Percentiles rank a stretch among this genome's conserved stretches.
Evolutionary conservation across 2,888 invertebrate species (phyloP).

Genomic region (Stegana nigrithorax): DNA sequence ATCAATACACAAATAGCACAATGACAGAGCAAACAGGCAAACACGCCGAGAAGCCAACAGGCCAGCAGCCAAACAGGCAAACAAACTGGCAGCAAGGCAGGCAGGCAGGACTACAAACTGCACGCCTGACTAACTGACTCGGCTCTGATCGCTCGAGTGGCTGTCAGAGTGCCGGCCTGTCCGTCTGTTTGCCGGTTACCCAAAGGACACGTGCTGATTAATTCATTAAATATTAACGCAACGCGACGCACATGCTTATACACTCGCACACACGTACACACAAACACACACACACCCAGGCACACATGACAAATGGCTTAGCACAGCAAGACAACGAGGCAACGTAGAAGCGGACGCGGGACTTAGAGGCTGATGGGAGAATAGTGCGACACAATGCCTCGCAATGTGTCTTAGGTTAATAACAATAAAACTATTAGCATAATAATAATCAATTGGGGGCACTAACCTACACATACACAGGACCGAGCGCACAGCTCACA

Average conservation of each 20-base stretch:
- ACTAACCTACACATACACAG: not conserved
- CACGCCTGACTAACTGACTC: too few relatives aligned
- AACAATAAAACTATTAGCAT: slow-evolving; percentile 51
- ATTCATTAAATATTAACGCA: slow-evolving; percentile 55
- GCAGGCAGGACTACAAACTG: too few relatives aligned
- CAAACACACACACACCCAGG: not conserved
- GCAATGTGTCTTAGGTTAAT: slow-evolving; percentile 22
- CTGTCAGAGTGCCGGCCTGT: not conserved
- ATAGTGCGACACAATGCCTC: not conserved
- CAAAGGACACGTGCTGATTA: slow-evolving; percentile 50
- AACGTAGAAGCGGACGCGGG: not conserved
- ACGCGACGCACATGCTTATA: not conserved
- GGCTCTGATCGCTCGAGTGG: too few relatives aligned
- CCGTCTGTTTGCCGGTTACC: not conserved
- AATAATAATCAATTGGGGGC: slow-evolving; percentile 14
- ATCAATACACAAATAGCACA: slow-evolving; percentile 4
- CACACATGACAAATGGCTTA: slow-evolving; percentile 11
- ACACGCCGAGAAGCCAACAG: too few relatives aligned
- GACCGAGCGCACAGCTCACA: not conserved
- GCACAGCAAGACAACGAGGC: too few relatives aligned
- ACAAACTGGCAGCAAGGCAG: not conserved
- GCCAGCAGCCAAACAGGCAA: not conserved
- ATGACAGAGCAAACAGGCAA: slow-evolving; percentile 3
- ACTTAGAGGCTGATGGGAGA: not conserved
- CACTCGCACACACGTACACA: not conserved